Conservation (phyloP, 2,888 invertebrate genomes). For the Andrena marginata region DNA sequence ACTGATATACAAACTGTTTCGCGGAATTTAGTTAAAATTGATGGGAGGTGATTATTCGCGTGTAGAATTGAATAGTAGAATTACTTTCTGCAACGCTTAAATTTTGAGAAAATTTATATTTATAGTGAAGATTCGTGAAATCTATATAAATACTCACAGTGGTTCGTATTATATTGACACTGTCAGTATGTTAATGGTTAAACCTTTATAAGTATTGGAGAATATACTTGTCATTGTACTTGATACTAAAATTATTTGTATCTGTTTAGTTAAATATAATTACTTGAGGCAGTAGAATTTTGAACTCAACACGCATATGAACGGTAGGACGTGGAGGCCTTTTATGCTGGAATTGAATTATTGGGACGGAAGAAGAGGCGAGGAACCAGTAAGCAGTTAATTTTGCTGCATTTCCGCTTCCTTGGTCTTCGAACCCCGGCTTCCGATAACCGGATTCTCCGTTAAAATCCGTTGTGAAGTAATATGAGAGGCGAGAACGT, state of each 20-base stretch:
- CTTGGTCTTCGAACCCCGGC: conserved; percentile 65
- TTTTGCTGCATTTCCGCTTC: conserved; percentile 73
- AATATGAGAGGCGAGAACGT: conserved; percentile 40
- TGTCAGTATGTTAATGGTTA: too few species aligned
- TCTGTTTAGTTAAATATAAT: not conserved
- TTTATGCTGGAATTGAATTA: conserved; percentile 31
- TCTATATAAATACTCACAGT: too few species aligned
- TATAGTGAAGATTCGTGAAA: too few species aligned
- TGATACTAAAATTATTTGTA: too few species aligned
- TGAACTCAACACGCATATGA: not conserved
- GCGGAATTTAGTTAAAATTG: too few species aligned
- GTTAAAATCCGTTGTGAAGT: conserved; percentile 54
- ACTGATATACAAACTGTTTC: not conserved
- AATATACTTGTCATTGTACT: not conserved
- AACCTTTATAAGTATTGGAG: too few species aligned
- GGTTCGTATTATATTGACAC: too few species aligned
- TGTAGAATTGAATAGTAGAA: too few species aligned
- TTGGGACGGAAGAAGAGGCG: conserved; percentile 48
- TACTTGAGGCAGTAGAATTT: not conserved
- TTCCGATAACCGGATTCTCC: conserved; percentile 77
- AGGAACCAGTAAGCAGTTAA: conserved; percentile 73
- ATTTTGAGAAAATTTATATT: not conserved
- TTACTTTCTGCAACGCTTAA: not conserved
- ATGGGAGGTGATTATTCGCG: too few species aligned
- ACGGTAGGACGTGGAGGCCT: not conserved